A percentile compares a stretch with the other conserved stretches of the same genome.
Conservation (phyloP, 2,113 vertebrate genomes). For the Dasyornis broadbenti region DNA sequence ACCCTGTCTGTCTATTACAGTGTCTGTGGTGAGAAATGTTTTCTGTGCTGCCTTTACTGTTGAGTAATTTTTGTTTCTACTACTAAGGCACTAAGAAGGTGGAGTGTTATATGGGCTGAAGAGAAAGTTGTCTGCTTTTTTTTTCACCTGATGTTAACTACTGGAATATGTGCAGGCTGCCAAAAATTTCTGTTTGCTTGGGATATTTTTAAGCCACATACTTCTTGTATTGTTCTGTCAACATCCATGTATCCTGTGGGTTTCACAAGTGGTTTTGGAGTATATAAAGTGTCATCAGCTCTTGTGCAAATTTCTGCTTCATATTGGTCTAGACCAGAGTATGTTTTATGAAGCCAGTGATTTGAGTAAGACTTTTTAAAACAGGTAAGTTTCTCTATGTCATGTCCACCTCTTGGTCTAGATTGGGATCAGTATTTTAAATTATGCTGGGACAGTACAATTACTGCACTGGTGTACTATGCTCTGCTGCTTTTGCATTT, state of each 20-base stretch:
- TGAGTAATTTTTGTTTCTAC: neutral
- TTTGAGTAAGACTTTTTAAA: neutral
- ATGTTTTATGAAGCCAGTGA: fast-evolving
- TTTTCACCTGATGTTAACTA: neutral
- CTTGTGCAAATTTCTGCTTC: neutral
- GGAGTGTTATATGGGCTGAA: neutral
- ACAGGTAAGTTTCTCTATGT: neutral
- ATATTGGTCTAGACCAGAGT: neutral
- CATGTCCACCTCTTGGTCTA: neutral
- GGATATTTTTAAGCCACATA: neutral
- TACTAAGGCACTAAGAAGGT: neutral
- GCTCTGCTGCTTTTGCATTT: neutral
- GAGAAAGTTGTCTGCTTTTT: neutral
- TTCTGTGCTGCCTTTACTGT: neutral
- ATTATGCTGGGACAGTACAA: neutral
- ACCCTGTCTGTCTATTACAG: neutral
- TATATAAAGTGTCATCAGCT: neutral
- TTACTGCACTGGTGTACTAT: neutral
- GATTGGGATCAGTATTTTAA: neutral
- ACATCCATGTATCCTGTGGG: neutral
- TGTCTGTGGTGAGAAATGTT: neutral
- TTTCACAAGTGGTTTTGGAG: neutral
- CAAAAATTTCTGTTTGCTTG: neutral
- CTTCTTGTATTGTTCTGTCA: neutral
- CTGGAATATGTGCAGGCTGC: neutral